Percentiles rank a stretch among this genome's conserved stretches.
phyloP scores from a whole-genome alignment of 1,140 invertebrate genomes.

The Rhyzopertha dominica region DNA sequence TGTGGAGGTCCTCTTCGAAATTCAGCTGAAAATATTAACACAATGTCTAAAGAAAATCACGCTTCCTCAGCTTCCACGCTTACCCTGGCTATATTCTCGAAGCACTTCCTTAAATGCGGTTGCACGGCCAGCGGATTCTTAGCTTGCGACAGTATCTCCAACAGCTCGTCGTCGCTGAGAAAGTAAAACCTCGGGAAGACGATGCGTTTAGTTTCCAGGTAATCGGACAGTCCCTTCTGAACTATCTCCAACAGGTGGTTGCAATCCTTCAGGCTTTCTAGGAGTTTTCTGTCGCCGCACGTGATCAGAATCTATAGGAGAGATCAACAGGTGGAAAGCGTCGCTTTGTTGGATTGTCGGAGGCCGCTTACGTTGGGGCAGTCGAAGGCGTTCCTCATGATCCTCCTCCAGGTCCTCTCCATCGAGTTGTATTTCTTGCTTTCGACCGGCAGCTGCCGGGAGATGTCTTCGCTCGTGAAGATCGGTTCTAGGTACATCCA shows the following conservation, averaged over 20 bases:
- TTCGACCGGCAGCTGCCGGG: constrained; percentile 64
- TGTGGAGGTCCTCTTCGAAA: constrained; percentile 64
- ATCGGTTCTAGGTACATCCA: constrained; percentile 86
- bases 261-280: constrained; percentile 64
- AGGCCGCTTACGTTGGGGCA: constrained; percentile 56
- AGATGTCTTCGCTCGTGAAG: constrained; percentile 79
- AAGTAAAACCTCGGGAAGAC: constrained; percentile 73
- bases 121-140: constrained; percentile 70
- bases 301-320: constrained; percentile 55
- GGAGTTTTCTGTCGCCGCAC: constrained; percentile 55
- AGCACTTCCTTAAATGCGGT: constrained; percentile 73
- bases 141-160: constrained; percentile 71
- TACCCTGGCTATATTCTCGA: constrained; percentile 71
- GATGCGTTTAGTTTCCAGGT: constrained; percentile 67
- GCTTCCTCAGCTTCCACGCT: constrained; percentile 10
- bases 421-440: constrained; percentile 73
- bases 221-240: constrained; percentile 67
- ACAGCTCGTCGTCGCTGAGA: constrained; percentile 70
- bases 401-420: constrained; percentile 69
- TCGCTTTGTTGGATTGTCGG: not conserved
- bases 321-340: constrained; percentile 6
- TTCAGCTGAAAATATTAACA: constrained; percentile 48
- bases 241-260: constrained; percentile 63
- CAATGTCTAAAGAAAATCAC: constrained; percentile 2
- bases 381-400: constrained; percentile 64